Evolutionary conservation across 35 echinoderm and acorn worm genomes (phyloP), one percentile per base, ranked within the genome.

Genomic region (Apostichopus parvimensis): DNA sequence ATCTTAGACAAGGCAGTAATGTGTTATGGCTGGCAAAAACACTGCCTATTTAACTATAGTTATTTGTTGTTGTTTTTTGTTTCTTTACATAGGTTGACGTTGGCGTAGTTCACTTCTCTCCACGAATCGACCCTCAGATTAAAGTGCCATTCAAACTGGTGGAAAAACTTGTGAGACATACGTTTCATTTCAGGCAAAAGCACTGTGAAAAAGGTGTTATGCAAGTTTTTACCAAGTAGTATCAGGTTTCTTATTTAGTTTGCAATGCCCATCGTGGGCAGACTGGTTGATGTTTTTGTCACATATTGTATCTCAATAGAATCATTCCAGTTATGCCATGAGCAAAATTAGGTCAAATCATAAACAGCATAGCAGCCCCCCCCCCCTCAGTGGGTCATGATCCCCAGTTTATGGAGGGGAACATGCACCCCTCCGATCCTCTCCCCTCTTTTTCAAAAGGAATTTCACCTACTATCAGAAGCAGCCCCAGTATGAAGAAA

Each of bases 171-270:
- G 97, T 99, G 6, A 79, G 97, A 79, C 82, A 83, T 34, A 93
- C 96, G 6, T 99, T 99, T 79, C 97, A 99, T 45, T 99, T 92
- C 89, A 86, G 97, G 70, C 87, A 71, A 54, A 99, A 99, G 87
- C 93, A 99, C 86, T 99, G 97, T 88, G 90, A 77, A 53, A 89
- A 92, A 81, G 97, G 95, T 70, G 83, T 96, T n/a, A 92, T 93
- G 97, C 95, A 94, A 94, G 97, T 98, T 77, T 28, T 24, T 78
- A 11, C 15, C 59, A 71, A 4, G 15, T 15, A 79, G 24, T 57
- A 53, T 53, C 1, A 56, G 14, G 6, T 2, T 73, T 23, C 17
- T 5, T 66, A 11, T 9, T 45, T 26, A 53, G 26, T 56, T 58
- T 90, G 28, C 2, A 9, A 17, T 58, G 64, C 57, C 18, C 23